phyloP scores from a whole-genome alignment of 2,888 invertebrate genomes.

The Auanema sp. region DNA sequence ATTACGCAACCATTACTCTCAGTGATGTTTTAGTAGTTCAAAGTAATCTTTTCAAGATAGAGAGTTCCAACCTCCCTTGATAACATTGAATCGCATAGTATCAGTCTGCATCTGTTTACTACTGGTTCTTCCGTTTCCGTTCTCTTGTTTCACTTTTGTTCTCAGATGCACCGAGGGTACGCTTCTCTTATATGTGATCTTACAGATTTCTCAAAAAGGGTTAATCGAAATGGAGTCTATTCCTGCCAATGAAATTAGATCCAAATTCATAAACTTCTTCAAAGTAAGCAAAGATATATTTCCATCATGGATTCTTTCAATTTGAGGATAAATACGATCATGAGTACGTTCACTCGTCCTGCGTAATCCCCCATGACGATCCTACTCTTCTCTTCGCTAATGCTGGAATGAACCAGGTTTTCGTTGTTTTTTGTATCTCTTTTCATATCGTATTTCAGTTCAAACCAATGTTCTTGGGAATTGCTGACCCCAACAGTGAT shows the following conservation, averaged over 20 bases:
- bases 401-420: slow-evolving; percentile 96
- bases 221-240: slow-evolving; percentile 29
- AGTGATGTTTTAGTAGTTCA: no score
- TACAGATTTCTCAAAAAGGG: no score
- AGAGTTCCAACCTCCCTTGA: no score
- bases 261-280: slow-evolving; percentile 60
- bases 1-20: no score
- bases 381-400: slow-evolving; percentile 95
- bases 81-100: no score
- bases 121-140: no score
- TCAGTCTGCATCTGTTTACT: no score
- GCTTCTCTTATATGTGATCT: no score
- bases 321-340: slow-evolving; percentile 71
- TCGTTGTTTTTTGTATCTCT: not conserved
- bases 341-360: slow-evolving; percentile 93
- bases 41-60: no score
- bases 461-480: slow-evolving; percentile 95
- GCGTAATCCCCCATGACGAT: slow-evolving; percentile 94
- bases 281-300: slow-evolving; percentile 62
- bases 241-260: slow-evolving; percentile 49
- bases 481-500: slow-evolving; percentile 92
- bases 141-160: no score
- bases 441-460: slow-evolving; percentile 70
- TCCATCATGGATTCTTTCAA: no score
- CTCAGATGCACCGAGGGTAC: no score